These are phyloP conservation scores for Conus ventricosus DNA, from an alignment of 1,140 invertebrate genomes.

Conservation along the genomic window DNA sequence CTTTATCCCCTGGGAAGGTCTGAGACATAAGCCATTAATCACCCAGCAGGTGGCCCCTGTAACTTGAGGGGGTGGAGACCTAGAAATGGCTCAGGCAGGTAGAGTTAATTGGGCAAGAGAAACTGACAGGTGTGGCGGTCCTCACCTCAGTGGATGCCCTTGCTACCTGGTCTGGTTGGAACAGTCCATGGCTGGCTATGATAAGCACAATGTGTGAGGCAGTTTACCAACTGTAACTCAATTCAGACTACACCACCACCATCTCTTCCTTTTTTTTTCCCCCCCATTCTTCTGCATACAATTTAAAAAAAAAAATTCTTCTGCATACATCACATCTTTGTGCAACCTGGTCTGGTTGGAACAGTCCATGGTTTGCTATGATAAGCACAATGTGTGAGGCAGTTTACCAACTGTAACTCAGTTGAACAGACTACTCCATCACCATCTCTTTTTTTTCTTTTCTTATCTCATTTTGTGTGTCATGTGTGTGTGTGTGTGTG, in stretches of 20 bases:
- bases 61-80: slow-evolving; percentile 40
- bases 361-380: slow-evolving; percentile 42
- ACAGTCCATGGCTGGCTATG: slow-evolving; percentile 43
- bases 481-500: too few relatives aligned
- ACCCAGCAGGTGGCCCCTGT: slow-evolving; percentile 44
- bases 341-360: slow-evolving; percentile 37
- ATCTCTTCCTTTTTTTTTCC: slow-evolving; percentile 43
- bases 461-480: too few relatives aligned
- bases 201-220: slow-evolving; percentile 48
- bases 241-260: slow-evolving; percentile 53
- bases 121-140: background rate
- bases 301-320: background rate
- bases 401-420: slow-evolving; percentile 42
- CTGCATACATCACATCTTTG: too few relatives aligned
- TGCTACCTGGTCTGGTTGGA: slow-evolving; percentile 36
- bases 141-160: slow-evolving; percentile 32
- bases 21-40: slow-evolving; percentile 45
- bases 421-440: slow-evolving; percentile 49
- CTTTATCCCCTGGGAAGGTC: slow-evolving; percentile 50
- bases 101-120: background rate
- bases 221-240: slow-evolving; percentile 42
- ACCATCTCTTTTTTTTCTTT: slow-evolving; percentile 43
- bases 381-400: slow-evolving; percentile 46
- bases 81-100: slow-evolving; percentile 38
- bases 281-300: background rate